A percentile compares a stretch with the other conserved stretches of the same genome.
phyloP scores from a whole-genome alignment of 2,888 invertebrate species.

The Arctia plantaginis region DNA sequence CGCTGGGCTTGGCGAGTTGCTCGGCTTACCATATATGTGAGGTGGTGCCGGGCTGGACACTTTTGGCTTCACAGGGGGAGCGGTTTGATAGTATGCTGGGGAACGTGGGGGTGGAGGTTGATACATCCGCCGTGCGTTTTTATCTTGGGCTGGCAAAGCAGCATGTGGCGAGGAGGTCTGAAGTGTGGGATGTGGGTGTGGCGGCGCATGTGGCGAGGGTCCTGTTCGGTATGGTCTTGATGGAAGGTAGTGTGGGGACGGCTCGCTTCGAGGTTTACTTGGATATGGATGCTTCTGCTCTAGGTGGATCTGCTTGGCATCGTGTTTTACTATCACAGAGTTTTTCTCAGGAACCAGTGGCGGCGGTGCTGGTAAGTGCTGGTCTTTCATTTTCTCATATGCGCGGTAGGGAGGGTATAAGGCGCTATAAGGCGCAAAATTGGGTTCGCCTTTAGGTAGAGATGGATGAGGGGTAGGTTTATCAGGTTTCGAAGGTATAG shows the following conservation, averaged over 20 bases:
- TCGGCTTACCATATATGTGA: conserved; percentile 90
- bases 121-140: conserved; percentile 57
- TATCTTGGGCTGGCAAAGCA: conserved; percentile 66
- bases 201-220: conserved; percentile 85
- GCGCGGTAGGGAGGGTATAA: conserved; percentile 87
- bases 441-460: conserved; percentile 89
- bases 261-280: conserved; percentile 86
- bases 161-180: conserved; percentile 79
- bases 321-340: conserved; percentile 93
- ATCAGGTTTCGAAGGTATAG: conserved; percentile 72
- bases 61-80: conserved; percentile 87
- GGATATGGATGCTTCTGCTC: conserved; percentile 87
- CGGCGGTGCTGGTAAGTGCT: conserved; percentile 89
- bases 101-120: conserved; percentile 72
- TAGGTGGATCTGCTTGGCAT: conserved; percentile 88
- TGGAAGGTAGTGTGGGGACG: conserved; percentile 85
- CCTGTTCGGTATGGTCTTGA: conserved; percentile 81
- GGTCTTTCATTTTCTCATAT: conserved; percentile 88
- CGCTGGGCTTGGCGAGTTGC: conserved; percentile 82
- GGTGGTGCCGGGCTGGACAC: conserved; percentile 93
- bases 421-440: conserved; percentile 88
- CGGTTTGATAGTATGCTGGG: conserved; percentile 82
- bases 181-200: conserved; percentile 81
- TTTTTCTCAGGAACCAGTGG: conserved; percentile 90
- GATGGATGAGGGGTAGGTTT: conserved; percentile 70